Percentiles rank a stretch among this genome's conserved stretches.
Evolutionary conservation across 1,140 invertebrate genomes (phyloP).

Genomic region (Calycopis cecrops): DNA sequence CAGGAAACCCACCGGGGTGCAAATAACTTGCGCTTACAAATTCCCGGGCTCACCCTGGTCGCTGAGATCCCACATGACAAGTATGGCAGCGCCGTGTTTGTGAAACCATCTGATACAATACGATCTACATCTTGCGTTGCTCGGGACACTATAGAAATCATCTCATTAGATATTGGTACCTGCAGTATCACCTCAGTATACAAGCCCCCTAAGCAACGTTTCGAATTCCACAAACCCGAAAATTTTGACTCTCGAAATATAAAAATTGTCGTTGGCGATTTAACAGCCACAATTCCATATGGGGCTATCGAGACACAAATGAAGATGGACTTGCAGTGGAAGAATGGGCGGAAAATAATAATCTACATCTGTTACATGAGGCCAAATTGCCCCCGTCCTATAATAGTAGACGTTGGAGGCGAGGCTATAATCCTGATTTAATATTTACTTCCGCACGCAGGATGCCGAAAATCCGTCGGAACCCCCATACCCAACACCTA

Average conservation of each 20-base stretch:
- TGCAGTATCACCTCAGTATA: neutral
- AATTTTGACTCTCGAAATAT: neutral
- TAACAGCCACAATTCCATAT: neutral
- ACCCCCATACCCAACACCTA: too few species aligned
- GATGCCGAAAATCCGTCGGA: too few species aligned
- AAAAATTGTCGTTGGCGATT: neutral
- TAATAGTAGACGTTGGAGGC: neutral
- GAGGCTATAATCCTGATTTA: too few species aligned
- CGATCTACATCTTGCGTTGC: too few species aligned
- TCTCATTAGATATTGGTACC: neutral
- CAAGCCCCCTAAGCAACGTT: neutral
- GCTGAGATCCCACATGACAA: neutral
- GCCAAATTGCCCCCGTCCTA: neutral
- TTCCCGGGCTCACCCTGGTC: neutral
- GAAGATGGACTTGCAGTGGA: neutral
- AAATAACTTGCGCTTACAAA: neutral
- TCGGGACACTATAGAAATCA: neutral
- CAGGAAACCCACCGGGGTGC: slow-evolving; percentile 1
- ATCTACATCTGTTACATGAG: neutral
- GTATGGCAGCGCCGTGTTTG: neutral
- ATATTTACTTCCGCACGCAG: too few species aligned
- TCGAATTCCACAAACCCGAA: neutral
- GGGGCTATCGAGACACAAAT: neutral
- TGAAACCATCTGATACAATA: neutral
- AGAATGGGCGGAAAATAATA: neutral